phyloP scores from a whole-genome alignment of 2,113 vertebrate species.

The Chascanopsetta lugubris region DNA sequence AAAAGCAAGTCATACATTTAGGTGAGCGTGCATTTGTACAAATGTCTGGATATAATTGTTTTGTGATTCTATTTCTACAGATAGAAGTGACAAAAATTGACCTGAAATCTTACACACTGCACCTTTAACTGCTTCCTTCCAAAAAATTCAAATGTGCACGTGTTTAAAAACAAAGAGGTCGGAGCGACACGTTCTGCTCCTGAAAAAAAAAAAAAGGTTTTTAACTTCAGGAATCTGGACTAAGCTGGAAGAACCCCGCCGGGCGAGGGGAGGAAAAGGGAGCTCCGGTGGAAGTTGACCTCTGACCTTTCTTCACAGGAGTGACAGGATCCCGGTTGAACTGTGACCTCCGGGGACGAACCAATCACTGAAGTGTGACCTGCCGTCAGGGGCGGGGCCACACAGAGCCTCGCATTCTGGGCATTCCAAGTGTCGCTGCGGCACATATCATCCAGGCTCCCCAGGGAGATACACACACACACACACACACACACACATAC shows the following conservation, averaged over 20 bases:
- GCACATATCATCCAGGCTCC: constrained; percentile 54
- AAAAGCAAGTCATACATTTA: too few relatives aligned
- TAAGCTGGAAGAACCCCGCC: constrained; percentile 61
- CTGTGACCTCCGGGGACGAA: constrained; percentile 70
- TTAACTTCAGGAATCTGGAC: constrained; percentile 19
- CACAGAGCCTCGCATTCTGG: constrained; percentile 71
- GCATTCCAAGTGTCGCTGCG: constrained; percentile 73
- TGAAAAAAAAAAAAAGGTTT: constrained; percentile 7
- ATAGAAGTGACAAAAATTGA: too few relatives aligned
- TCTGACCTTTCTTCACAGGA: constrained; percentile 71
- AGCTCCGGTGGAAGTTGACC: constrained; percentile 76
- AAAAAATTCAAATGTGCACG: neutral
- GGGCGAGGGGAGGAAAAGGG: constrained; percentile 63
- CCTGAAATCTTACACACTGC: too few relatives aligned
- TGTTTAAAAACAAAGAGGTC: neutral
- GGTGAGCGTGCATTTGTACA: too few relatives aligned
- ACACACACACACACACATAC: constrained; percentile 10
- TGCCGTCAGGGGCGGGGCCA: constrained; percentile 59
- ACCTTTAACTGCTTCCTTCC: neutral
- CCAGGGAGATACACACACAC: constrained; percentile 15
- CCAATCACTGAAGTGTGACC: constrained; percentile 74
- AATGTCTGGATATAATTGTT: too few relatives aligned
- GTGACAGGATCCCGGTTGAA: constrained; percentile 76
- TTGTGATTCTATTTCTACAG: too few relatives aligned
- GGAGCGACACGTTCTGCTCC: neutral